Conservation (phyloP, 2,797 vertebrate species). For the Phoxinus dragarum region DNA sequence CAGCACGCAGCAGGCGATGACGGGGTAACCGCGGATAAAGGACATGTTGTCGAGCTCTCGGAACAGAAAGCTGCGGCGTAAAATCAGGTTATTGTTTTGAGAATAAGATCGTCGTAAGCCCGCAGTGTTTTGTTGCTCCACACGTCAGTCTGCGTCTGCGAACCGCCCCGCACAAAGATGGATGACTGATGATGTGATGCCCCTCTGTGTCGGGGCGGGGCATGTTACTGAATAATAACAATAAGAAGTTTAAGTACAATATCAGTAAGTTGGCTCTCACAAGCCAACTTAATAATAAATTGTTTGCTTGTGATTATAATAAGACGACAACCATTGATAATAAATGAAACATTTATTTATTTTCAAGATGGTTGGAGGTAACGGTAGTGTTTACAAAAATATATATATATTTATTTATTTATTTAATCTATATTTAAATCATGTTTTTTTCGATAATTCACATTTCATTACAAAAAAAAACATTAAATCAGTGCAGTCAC, state of each 20-base stretch:
- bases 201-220: not conserved
- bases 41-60: slow-evolving; percentile 57
- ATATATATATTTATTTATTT: not conserved
- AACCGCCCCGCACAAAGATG: slow-evolving; percentile 51
- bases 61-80: slow-evolving; percentile 15
- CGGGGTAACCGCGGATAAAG: slow-evolving; percentile 29
- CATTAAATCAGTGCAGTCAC: not conserved
- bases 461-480: not conserved
- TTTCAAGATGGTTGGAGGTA: not conserved
- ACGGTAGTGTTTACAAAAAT: not conserved
- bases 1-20: slow-evolving; percentile 64
- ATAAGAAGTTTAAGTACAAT: too few relatives aligned
- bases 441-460: not conserved
- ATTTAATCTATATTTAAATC: too few relatives aligned
- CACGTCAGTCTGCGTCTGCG: slow-evolving; percentile 9
- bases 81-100: slow-evolving; percentile 24
- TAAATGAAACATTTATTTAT: not conserved
- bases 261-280: too few relatives aligned
- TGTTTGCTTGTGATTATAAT: not conserved
- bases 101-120: not conserved
- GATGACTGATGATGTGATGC: slow-evolving; percentile 7
- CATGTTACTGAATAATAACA: not conserved
- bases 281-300: not conserved
- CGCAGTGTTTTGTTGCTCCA: slow-evolving; percentile 53
- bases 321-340: not conserved